Base-by-base conservation (phyloP, 2,113 vertebrate species). In the Lophura nycthemera region DNA sequence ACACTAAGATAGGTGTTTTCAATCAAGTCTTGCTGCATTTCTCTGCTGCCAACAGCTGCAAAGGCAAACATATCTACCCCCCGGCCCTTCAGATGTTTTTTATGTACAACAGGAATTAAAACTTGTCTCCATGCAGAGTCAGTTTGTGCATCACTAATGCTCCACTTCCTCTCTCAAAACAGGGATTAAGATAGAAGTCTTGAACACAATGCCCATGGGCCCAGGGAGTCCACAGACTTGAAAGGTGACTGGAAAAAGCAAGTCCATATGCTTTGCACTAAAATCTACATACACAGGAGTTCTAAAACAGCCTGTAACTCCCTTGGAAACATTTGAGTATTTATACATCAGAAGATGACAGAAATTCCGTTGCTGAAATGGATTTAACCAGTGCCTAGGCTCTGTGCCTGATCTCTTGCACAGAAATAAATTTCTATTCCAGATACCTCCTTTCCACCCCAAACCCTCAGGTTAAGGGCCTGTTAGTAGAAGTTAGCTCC, bases 41-140 rank as follows among this genome's bases (percentile, higher is more conserved):
- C 87, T 91, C 87, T 91, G 73, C 57, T 90, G 83, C 61, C 83
- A 83, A 47, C 32, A 93, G 73, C 93, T 94, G 95, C 86, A 92
- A 94, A 94, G 42, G 88, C 80, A 95, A 93, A 78, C 1, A 0
- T 19, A 7, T 67, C 57, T 69, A 40, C 20, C 32, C 19, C 17
- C 11, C 4, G 0, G 34, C 32, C n/a, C 47, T 86, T 77, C 79
- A 77, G n/a, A 65, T 59, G 40, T 40, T 32, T 59, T 29, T 42
- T 13, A 45, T 0, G 2, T 16, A 57, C 20, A 83, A 38, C 0
- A 70, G 18, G 27, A 86, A 81, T 54, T 75, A 52, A 69, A 92
- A 61, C n/a, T n/a, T 27, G 21, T 71, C 40, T 14, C 61, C 57
- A 11, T 47, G 67, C 82, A 91, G 60, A 71, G 67, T 12, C 71